These are phyloP conservation scores for Poecilus cupreus DNA, from an alignment of 2,888 invertebrate species.

Conservation along the genomic window DNA sequence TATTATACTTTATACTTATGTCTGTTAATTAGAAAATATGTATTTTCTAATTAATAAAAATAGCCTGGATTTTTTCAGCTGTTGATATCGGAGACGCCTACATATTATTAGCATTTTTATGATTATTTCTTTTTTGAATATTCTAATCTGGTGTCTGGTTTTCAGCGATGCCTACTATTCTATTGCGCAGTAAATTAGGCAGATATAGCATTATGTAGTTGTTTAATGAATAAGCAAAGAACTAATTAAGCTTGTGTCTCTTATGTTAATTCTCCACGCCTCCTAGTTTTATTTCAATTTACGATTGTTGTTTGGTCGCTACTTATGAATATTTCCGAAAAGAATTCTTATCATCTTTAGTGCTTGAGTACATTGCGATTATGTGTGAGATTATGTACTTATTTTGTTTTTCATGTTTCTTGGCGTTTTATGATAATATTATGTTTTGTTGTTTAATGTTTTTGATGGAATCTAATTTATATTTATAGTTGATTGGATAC, in stretches of 20 bases:
- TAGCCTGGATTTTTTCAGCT: no score
- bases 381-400: no score
- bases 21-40: neutral
- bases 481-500: no score
- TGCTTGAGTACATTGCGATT: no score
- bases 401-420: no score
- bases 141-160: slow-evolving; percentile 4
- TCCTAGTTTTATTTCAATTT: neutral
- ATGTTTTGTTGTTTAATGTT: no score
- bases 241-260: neutral
- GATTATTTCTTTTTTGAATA: slow-evolving; percentile 1
- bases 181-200: neutral
- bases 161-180: neutral
- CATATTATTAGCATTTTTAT: slow-evolving; percentile 27
- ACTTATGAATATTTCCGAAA: no score
- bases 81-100: neutral
- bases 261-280: slow-evolving; percentile 14
- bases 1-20: no score
- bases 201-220: neutral
- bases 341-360: no score
- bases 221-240: neutral
- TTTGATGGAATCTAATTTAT: no score
- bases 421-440: no score
- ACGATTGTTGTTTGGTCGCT: neutral
- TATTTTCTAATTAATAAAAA: slow-evolving; percentile 31